A percentile compares a stretch with the other conserved stretches of the same genome.
Conservation (phyloP, 2,888 invertebrate genomes). For the Dione vanillae region DNA sequence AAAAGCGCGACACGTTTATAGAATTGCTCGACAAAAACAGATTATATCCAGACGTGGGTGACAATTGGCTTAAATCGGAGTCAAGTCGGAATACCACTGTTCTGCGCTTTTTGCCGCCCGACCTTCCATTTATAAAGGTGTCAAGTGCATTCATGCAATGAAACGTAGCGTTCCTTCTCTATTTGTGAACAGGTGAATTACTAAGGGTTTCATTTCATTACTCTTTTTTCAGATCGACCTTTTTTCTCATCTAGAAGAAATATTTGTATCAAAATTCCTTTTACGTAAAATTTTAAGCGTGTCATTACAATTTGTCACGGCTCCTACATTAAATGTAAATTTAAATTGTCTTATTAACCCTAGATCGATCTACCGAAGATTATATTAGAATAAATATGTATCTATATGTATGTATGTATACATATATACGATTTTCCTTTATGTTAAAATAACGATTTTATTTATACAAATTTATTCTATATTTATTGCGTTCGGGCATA, state of each 20-base stretch:
- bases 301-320: slow-evolving; percentile 30
- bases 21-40: slow-evolving; percentile 31
- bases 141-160: slow-evolving; percentile 71
- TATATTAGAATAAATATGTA: not conserved
- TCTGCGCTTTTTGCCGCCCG: slow-evolving; percentile 60
- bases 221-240: slow-evolving; percentile 23
- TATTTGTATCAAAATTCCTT: slow-evolving; percentile 19
- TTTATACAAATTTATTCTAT: no score
- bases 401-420: no score
- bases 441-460: no score
- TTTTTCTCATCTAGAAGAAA: not conserved
- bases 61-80: slow-evolving; percentile 45
- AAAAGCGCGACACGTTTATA: slow-evolving; percentile 24
- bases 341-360: slow-evolving; percentile 21
- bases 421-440: no score
- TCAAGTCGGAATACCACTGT: slow-evolving; percentile 50
- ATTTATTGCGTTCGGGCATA: no score
- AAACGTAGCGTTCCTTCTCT: slow-evolving; percentile 61
- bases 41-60: slow-evolving; percentile 39
- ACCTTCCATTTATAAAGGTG: slow-evolving; percentile 73
- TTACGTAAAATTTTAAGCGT: slow-evolving; percentile 27
- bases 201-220: slow-evolving; percentile 9
- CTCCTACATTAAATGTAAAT: slow-evolving; percentile 22
- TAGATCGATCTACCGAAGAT: not conserved
- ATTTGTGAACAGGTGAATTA: slow-evolving; percentile 51